Conservation (phyloP, 2,797 vertebrate genomes). For the Neopelma chrysocephalum region DNA sequence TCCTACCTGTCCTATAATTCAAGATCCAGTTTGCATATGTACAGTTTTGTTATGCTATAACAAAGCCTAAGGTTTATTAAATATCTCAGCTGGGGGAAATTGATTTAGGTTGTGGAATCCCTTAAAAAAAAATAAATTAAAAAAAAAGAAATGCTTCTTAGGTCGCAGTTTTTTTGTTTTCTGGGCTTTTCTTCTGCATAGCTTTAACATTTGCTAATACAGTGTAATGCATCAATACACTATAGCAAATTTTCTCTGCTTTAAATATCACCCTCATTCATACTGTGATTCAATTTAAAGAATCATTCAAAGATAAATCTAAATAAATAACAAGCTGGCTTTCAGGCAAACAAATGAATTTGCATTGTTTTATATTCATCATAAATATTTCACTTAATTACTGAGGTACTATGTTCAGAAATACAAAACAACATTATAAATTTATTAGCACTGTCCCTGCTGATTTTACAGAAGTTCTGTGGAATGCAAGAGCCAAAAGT, state of each 20-base stretch:
- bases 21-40: neutral
- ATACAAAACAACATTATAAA: constrained; percentile 83
- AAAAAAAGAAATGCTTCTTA: neutral
- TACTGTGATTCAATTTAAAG: constrained; percentile 70
- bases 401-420: constrained; percentile 80
- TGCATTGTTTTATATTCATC: constrained; percentile 85
- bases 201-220: constrained; percentile 18
- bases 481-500: constrained; percentile 74
- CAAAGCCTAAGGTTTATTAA: neutral
- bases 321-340: constrained; percentile 83
- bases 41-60: neutral
- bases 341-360: constrained; percentile 84
- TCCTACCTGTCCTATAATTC: neutral
- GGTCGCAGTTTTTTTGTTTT: neutral
- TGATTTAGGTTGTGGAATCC: neutral
- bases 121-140: neutral
- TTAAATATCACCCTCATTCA: constrained; percentile 66
- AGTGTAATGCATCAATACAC: neutral
- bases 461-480: constrained; percentile 77
- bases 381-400: constrained; percentile 89
- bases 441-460: constrained; percentile 80
- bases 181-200: neutral
- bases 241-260: constrained; percentile 33
- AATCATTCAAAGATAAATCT: constrained; percentile 77
- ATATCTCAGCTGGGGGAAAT: neutral